Evolutionary conservation across 1,140 invertebrate genomes (phyloP).

Genomic region (Ctenoplectra terminalis): DNA sequence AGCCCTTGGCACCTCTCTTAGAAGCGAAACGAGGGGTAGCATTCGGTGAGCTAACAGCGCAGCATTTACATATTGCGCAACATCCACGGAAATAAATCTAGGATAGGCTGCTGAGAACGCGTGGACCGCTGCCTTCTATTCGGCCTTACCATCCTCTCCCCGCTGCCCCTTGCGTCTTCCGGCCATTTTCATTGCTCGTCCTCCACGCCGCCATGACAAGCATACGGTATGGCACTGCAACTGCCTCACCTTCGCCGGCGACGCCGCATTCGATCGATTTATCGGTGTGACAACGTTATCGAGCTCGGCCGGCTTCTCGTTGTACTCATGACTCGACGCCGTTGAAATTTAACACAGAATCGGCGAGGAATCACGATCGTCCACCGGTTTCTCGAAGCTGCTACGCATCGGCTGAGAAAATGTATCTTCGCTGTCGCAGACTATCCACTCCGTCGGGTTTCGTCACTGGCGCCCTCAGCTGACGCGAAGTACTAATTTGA

Average conservation of each 20-base stretch:
- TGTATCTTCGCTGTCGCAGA: conserved; percentile 43
- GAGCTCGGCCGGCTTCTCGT: background rate
- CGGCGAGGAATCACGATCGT: background rate
- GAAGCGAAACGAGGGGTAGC: conserved; percentile 51
- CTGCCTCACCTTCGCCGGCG: conserved; percentile 37
- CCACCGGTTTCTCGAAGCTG: conserved; percentile 28
- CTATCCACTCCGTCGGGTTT: conserved; percentile 64
- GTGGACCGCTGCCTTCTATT: conserved; percentile 68
- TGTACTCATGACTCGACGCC: too few species aligned
- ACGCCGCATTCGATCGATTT: conserved; percentile 24
- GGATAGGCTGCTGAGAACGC: conserved; percentile 72
- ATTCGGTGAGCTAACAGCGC: conserved; percentile 39
- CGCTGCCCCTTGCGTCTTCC: conserved; percentile 51
- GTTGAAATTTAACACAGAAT: background rate
- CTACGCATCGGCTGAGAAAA: conserved; percentile 32
- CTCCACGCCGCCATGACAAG: conserved; percentile 67
- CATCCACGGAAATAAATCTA: conserved; percentile 76
- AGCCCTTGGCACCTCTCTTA: conserved; percentile 61
- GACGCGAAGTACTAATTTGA: conserved; percentile 38
- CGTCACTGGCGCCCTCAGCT: conserved; percentile 72
- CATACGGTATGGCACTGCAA: conserved; percentile 42
- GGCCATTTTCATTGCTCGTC: conserved; percentile 68
- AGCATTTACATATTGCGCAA: conserved; percentile 69
- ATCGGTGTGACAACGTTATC: background rate
- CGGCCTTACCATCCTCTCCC: conserved; percentile 38